phyloP scores from a whole-genome alignment of 2,797 vertebrate genomes.

The Taeniopygia guttata region DNA sequence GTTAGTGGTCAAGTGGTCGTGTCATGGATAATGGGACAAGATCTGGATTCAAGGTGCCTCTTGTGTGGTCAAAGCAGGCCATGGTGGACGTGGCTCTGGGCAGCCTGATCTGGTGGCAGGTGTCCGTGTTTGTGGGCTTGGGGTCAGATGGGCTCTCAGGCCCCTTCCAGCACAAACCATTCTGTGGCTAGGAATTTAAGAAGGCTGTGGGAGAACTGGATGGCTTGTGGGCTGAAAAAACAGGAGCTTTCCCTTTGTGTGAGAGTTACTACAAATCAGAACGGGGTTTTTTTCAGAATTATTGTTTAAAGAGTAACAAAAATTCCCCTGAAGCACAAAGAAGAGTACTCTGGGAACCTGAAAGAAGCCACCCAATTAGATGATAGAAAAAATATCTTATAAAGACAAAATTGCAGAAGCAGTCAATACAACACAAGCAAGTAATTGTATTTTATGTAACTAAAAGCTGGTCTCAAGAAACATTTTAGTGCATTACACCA shows the following conservation, averaged over 20 bases:
- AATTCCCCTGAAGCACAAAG: too few species aligned
- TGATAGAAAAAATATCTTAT: too few species aligned
- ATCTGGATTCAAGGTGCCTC: not conserved
- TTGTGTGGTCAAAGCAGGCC: not conserved
- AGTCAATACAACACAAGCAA: too few species aligned
- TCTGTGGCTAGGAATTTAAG: not conserved
- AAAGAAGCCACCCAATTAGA: too few species aligned
- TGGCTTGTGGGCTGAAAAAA: not conserved
- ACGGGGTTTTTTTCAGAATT: not conserved
- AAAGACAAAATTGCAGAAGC: too few species aligned
- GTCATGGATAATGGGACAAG: not conserved
- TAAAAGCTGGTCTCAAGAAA: too few species aligned
- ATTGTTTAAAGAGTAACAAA: too few species aligned
- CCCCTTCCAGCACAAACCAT: not conserved
- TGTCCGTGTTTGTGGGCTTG: not conserved
- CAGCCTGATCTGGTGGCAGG: not conserved
- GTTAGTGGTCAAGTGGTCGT: not conserved
- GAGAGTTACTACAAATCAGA: not conserved
- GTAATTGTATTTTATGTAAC: too few species aligned
- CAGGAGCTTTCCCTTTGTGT: accelerated
- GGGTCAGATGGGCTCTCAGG: not conserved
- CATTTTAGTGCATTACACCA: slow-evolving; percentile 44
- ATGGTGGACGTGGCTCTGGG: not conserved
- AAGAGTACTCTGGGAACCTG: too few species aligned
- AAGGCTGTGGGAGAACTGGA: not conserved